A percentile compares a stretch with the other conserved stretches of the same genome.
Evolutionary conservation across 2,888 invertebrate species (phyloP).

Genomic region (Lithophane semibrunnea): DNA sequence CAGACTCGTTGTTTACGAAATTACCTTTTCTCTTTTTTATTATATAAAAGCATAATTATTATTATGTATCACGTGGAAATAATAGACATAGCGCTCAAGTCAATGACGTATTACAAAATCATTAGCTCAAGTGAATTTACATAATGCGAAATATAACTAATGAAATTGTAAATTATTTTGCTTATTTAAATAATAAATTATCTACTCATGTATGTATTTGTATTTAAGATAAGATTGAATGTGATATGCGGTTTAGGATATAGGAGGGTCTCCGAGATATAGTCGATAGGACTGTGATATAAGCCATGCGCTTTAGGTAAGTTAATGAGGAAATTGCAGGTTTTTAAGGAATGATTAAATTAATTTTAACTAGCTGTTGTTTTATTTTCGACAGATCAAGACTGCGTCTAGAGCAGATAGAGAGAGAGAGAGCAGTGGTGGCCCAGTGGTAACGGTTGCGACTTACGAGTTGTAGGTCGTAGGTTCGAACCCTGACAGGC

Average conservation of each 20-base stretch:
- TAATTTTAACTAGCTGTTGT: conserved; percentile 18
- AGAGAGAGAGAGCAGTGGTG: too few relatives aligned
- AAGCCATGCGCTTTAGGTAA: conserved; percentile 65
- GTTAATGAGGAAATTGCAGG: conserved; percentile 44
- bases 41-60: not conserved
- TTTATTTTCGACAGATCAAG: not conserved
- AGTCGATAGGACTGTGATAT: conserved; percentile 73
- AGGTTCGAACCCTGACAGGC: too few relatives aligned
- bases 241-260: conserved; percentile 64
- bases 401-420: too few relatives aligned
- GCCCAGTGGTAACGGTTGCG: too few relatives aligned
- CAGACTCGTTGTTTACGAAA: not conserved
- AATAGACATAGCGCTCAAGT: not conserved
- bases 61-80: not conserved
- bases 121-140: not conserved
- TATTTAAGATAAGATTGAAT: conserved; percentile 68
- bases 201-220: conserved; percentile 55
- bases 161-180: conserved; percentile 10
- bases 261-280: conserved; percentile 54
- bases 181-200: conserved; percentile 42
- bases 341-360: conserved; percentile 52
- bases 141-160: not conserved
- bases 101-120: not conserved
- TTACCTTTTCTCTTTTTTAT: not conserved
- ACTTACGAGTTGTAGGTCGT: too few relatives aligned